Percentiles rank a stretch among this genome's conserved stretches.
Conservation (phyloP, 1,140 invertebrate species). For the Philaenus spumarius region DNA sequence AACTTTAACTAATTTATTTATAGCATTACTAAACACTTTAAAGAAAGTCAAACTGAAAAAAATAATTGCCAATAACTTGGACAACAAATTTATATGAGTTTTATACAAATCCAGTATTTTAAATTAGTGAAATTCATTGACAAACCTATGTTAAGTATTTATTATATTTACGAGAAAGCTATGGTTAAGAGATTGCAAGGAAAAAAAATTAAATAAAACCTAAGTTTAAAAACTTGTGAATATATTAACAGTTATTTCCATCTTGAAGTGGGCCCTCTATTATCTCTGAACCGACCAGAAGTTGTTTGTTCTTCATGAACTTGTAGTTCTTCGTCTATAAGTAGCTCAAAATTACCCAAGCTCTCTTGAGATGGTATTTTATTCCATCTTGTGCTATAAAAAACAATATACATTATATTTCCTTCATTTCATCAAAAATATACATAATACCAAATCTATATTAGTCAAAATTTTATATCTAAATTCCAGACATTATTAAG, state of each 20-base stretch:
- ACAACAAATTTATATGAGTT: too few species aligned
- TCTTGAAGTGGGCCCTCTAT: conserved; percentile 51
- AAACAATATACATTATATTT: too few species aligned
- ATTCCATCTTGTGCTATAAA: conserved; percentile 77
- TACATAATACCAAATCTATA: background rate
- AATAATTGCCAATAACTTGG: too few species aligned
- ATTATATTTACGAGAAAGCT: conserved; percentile 7
- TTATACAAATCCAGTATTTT: too few species aligned
- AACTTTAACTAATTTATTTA: too few species aligned
- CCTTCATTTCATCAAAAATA: background rate
- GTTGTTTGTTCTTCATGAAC: conserved; percentile 44
- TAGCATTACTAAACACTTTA: too few species aligned
- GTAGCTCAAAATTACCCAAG: conserved; percentile 80
- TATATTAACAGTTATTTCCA: conserved; percentile 9
- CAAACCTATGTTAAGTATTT: too few species aligned
- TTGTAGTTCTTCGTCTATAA: conserved; percentile 77
- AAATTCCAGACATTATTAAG: too few species aligned
- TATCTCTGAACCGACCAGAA: conserved; percentile 61
- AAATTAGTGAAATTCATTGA: too few species aligned
- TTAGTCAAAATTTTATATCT: background rate
- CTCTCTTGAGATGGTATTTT: conserved; percentile 73
- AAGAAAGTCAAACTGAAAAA: too few species aligned
- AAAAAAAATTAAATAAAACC: too few species aligned
- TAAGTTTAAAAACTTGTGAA: background rate
- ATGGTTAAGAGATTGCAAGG: conserved; percentile 6